phyloP scores from a whole-genome alignment of 2,888 invertebrate species.

The Axea sp. region DNA sequence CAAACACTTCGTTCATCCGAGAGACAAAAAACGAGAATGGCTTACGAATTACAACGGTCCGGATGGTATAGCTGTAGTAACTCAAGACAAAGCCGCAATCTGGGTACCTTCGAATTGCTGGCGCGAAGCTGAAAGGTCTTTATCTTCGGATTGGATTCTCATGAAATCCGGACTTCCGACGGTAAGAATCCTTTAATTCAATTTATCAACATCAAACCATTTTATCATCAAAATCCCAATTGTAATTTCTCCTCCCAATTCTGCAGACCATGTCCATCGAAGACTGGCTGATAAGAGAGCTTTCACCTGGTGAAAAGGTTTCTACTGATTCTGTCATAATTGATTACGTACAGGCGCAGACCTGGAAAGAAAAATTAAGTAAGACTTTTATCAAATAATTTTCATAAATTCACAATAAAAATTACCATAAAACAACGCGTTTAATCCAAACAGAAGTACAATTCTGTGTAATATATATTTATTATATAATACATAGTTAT shows the following conservation, averaged over 20 bases:
- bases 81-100: constrained; percentile 60
- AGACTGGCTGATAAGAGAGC: constrained; percentile 55
- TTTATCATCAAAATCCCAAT: too few species aligned
- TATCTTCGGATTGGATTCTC: constrained; percentile 59
- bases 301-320: constrained; percentile 53
- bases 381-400: neutral
- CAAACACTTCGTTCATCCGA: constrained; percentile 54
- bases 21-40: constrained; percentile 61
- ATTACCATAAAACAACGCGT: neutral
- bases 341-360: constrained; percentile 42
- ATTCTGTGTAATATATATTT: too few species aligned
- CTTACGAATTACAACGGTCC: constrained; percentile 50
- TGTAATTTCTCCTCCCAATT: neutral
- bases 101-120: constrained; percentile 51
- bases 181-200: constrained; percentile 33
- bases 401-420: neutral
- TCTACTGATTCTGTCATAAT: constrained; percentile 45
- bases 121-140: constrained; percentile 52
- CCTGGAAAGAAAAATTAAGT: constrained; percentile 52
- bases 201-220: neutral
- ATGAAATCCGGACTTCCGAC: constrained; percentile 53
- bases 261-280: constrained; percentile 47
- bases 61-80: constrained; percentile 57
- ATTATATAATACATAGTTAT: too few species aligned
- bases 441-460: too few species aligned